A percentile compares a stretch with the other conserved stretches of the same genome.
phyloP scores from a whole-genome alignment of 2,888 invertebrate species.

The Oegoconia quadripuncta region DNA sequence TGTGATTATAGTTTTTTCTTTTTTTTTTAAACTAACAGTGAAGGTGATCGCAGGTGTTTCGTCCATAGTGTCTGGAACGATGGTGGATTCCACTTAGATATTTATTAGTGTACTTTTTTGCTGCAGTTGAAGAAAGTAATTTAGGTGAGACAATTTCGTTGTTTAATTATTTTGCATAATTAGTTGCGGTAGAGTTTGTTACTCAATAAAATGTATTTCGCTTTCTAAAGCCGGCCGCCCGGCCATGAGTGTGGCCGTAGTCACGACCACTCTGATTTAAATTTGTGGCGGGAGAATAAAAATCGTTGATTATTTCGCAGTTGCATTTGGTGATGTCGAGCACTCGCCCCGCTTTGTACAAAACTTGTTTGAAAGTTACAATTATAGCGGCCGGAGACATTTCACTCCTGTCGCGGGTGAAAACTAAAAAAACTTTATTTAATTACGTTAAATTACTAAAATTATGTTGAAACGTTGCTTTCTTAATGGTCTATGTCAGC shows the following conservation, averaged over 20 bases:
- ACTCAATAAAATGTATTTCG: slow-evolving; percentile 63
- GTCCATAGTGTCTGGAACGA: slow-evolving; percentile 59
- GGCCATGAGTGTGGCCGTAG: slow-evolving; percentile 70
- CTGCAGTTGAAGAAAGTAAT: slow-evolving; percentile 43
- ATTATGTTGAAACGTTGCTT: background rate
- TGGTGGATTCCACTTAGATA: slow-evolving; percentile 70
- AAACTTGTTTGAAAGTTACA: slow-evolving; percentile 61
- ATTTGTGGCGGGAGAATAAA: slow-evolving; percentile 44
- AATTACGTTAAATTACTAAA: background rate
- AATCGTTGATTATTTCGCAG: slow-evolving; percentile 13
- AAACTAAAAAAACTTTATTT: slow-evolving; percentile 34
- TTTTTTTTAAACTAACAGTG: slow-evolving; percentile 46
- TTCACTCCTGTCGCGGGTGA: slow-evolving; percentile 44
- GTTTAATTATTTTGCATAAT: slow-evolving; percentile 33
- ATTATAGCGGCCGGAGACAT: slow-evolving; percentile 43
- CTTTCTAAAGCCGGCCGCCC: slow-evolving; percentile 69
- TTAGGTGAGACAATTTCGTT: slow-evolving; percentile 53
- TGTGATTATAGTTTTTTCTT: slow-evolving; percentile 31
- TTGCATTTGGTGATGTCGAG: slow-evolving; percentile 29
- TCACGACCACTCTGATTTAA: slow-evolving; percentile 53
- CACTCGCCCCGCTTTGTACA: slow-evolving; percentile 31
- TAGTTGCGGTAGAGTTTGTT: slow-evolving; percentile 41
- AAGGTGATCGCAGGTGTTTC: slow-evolving; percentile 63
- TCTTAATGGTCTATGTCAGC: too few species aligned
- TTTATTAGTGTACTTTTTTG: slow-evolving; percentile 55